These are phyloP conservation scores for Drosophila sp. DNA, from an alignment of 1,140 invertebrate species.

Conservation along the genomic window DNA sequence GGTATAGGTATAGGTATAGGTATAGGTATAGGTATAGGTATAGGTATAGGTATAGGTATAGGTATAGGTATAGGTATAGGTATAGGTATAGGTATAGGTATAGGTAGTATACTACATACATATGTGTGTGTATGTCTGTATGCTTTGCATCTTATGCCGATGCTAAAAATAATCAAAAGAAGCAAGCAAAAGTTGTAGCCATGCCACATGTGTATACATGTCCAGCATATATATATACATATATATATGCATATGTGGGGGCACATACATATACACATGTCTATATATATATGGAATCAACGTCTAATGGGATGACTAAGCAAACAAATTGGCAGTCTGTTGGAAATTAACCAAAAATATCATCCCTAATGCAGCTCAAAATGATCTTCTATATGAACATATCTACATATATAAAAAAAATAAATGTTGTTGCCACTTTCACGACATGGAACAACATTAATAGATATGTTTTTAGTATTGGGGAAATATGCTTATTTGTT, in stretches of 20 bases:
- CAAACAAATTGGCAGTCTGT: conserved; percentile 74
- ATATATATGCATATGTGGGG: conserved; percentile 7
- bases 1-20: conserved; percentile 5
- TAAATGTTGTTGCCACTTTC: conserved; percentile 42
- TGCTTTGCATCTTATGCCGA: conserved; percentile 38
- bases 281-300: conserved; percentile 28
- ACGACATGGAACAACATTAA: conserved; percentile 41
- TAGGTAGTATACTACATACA: conserved; percentile 1
- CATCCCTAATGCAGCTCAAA: conserved; percentile 35
- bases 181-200: conserved; percentile 17
- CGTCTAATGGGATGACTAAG: conserved; percentile 64
- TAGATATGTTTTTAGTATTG: conserved; percentile 26
- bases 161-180: conserved; percentile 42
- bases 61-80: conserved; percentile 11
- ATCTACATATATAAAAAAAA: conserved; percentile 9
- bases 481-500: conserved; percentile 33
- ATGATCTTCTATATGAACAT: conserved; percentile 8
- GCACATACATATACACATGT: conserved; percentile 38
- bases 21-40: conserved; percentile 13
- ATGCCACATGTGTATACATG: conserved; percentile 41
- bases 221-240: conserved; percentile 27
- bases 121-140: conserved; percentile 1
- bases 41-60: conserved; percentile 6
- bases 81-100: conserved; percentile 10
- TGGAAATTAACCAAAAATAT: conserved; percentile 46